A percentile compares a stretch with the other conserved stretches of the same genome.
Conservation (phyloP, 1,140 invertebrate genomes). For the Rhysida immarginata region DNA sequence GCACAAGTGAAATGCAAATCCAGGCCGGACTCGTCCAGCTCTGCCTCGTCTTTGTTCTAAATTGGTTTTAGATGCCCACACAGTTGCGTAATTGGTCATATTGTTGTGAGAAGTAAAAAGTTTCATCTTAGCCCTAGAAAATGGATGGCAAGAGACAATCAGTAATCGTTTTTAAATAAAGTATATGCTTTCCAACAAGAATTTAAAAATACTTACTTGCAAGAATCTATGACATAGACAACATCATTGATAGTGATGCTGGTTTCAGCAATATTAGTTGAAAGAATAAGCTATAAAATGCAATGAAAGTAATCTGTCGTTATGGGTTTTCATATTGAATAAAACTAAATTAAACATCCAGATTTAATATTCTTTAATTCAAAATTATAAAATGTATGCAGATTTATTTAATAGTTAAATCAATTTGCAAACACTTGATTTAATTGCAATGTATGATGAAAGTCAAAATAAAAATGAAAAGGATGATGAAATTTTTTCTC, state of each 20-base stretch:
- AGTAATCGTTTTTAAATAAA: no score
- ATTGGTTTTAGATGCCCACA: constrained; percentile 85
- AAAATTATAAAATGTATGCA: no score
- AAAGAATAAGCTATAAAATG: constrained; percentile 52
- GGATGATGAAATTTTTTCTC: no score
- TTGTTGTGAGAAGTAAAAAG: constrained; percentile 90
- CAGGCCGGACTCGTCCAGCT: constrained; percentile 72
- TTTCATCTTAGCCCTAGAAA: constrained; percentile 64
- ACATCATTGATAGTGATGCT: constrained; percentile 95
- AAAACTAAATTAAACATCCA: no score
- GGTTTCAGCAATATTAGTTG: constrained; percentile 85
- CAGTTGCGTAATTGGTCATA: constrained; percentile 84
- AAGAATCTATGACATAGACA: constrained; percentile 87
- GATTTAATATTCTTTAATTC: no score
- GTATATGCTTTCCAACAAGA: not conserved
- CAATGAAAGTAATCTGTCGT: no score
- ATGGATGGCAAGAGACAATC: no score
- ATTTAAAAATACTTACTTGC: constrained; percentile 39
- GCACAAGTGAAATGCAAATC: constrained; percentile 79
- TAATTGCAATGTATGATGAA: no score
- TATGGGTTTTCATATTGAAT: no score
- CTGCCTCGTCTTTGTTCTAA: constrained; percentile 77
- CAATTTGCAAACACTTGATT: no score
- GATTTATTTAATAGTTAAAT: no score
- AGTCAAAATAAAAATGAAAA: no score